Evolutionary conservation across 2,113 vertebrate genomes (phyloP).

Genomic region (Peucedramus taeniatus): DNA sequence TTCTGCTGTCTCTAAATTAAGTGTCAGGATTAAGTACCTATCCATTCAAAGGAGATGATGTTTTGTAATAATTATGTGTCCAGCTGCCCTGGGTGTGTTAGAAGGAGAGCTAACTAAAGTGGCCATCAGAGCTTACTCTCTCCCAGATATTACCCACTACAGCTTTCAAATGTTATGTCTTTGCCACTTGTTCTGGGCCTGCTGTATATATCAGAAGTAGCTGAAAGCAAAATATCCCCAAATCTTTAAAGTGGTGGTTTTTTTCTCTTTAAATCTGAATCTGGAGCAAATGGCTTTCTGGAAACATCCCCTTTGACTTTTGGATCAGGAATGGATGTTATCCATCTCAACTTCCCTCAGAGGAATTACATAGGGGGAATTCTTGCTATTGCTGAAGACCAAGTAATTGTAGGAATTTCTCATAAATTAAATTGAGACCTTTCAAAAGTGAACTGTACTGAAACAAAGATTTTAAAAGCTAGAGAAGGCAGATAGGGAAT

Average conservation of each 20-base stretch:
- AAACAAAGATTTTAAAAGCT: background rate
- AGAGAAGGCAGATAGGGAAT: background rate
- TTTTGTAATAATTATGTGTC: background rate
- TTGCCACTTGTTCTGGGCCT: background rate
- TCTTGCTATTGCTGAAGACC: background rate
- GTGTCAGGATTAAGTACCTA: background rate
- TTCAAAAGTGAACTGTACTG: background rate
- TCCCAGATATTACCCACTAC: background rate
- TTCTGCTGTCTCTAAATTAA: background rate
- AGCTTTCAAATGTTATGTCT: background rate
- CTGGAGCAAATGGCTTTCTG: background rate
- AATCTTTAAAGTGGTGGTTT: background rate
- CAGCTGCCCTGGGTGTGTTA: background rate
- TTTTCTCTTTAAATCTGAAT: background rate
- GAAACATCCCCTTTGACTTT: background rate
- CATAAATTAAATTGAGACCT: background rate
- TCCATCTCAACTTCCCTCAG: background rate
- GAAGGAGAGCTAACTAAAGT: background rate
- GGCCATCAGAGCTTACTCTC: background rate
- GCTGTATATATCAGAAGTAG: background rate
- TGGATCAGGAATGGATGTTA: background rate
- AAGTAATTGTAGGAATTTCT: background rate
- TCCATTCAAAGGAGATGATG: background rate
- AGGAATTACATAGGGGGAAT: background rate
- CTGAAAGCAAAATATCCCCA: accelerated